phyloP scores from a whole-genome alignment of 2,888 invertebrate species.

The Callinectes sapidus region DNA sequence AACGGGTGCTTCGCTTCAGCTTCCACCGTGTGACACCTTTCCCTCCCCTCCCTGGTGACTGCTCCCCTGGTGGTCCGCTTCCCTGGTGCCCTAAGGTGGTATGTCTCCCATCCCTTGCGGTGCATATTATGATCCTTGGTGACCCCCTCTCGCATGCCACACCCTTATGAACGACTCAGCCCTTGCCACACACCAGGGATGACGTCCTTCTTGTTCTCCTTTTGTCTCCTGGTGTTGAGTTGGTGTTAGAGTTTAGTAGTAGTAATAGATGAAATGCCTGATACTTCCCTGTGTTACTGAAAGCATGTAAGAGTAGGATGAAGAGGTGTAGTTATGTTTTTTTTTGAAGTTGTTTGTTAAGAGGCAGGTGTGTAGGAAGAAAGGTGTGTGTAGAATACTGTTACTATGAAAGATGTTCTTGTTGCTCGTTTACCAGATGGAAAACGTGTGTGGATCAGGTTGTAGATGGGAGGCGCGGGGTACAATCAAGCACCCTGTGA shows the following conservation, averaged over 20 bases:
- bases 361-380: too few species aligned
- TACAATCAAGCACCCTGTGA: not conserved
- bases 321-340: not conserved
- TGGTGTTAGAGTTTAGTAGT: not conserved
- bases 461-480: not conserved
- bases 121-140: not conserved
- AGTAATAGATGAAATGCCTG: not conserved
- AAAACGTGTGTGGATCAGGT: not conserved
- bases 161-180: not conserved
- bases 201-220: slow-evolving; percentile 10
- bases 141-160: not conserved
- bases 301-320: not conserved
- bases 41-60: slow-evolving; percentile 43
- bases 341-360: not conserved
- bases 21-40: slow-evolving; percentile 23
- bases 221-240: slow-evolving; percentile 11
- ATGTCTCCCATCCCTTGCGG: slow-evolving; percentile 47
- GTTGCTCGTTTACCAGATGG: not conserved
- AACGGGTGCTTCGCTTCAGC: slow-evolving; percentile 39
- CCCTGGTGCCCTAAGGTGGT: slow-evolving; percentile 52
- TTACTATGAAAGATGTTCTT: not conserved
- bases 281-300: not conserved
- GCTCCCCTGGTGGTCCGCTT: slow-evolving; percentile 45
- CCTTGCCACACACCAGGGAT: slow-evolving; percentile 1
- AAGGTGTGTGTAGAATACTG: not conserved